Conservation (phyloP, 2,113 vertebrate genomes). For the Sander vitreus region DNA sequence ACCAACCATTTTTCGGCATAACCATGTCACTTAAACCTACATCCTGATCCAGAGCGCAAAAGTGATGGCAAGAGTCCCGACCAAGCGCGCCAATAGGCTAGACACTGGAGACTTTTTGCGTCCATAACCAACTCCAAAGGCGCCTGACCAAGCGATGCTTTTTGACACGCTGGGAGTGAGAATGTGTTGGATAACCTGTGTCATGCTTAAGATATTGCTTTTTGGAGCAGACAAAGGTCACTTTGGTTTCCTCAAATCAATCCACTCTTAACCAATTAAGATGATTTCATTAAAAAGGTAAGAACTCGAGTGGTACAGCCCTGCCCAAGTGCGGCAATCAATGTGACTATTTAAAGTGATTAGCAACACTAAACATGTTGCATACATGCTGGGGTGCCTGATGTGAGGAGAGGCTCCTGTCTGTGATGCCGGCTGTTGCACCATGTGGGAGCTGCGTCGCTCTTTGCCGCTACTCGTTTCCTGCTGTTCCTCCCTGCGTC, state of each 20-base stretch:
- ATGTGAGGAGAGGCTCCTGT: slow-evolving; percentile 25
- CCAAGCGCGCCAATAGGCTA: too few species aligned
- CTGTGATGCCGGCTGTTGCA: slow-evolving; percentile 44
- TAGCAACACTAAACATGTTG: slow-evolving; percentile 33
- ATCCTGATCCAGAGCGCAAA: too few species aligned
- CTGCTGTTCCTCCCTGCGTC: neutral
- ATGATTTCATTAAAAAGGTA: slow-evolving; percentile 12
- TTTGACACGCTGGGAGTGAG: too few species aligned
- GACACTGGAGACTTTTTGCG: too few species aligned
- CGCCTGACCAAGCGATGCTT: too few species aligned
- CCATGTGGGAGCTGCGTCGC: slow-evolving; percentile 8
- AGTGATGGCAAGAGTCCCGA: too few species aligned
- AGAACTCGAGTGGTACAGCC: neutral
- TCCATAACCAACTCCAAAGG: too few species aligned
- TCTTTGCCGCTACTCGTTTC: neutral
- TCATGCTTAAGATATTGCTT: neutral
- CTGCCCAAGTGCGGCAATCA: neutral
- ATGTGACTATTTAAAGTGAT: slow-evolving; percentile 44
- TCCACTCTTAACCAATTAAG: neutral
- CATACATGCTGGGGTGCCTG: slow-evolving; percentile 35
- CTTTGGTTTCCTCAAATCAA: neutral
- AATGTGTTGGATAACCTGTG: neutral
- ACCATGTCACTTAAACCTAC: too few species aligned
- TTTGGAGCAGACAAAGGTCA: neutral
- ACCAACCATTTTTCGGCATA: too few species aligned